Base-by-base conservation (phyloP, 2,888 invertebrate species). In the Pseudococcus longispinus region DNA sequence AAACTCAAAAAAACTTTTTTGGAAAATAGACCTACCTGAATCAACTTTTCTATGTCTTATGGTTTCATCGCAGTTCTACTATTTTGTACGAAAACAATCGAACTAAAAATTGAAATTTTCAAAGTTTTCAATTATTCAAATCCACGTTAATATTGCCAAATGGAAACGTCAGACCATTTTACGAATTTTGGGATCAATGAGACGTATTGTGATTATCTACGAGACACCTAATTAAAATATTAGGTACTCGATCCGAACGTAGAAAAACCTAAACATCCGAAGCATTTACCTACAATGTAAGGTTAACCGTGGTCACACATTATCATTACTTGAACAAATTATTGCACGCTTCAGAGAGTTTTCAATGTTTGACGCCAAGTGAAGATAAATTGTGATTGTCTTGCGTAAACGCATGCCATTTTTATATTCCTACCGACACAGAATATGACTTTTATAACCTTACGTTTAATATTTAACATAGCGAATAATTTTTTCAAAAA, bases 331-430 rank as follows among this genome's bases (percentile, higher is more conserved):
- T 11, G 77, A 42, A 80, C 42, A 80, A 80, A 80, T 80, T 80
- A 42, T 80, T 5, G 42, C 77, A 80, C 42, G 77, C 42, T 80
- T 80, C 37, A 29, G 37, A 2, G 77, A 80, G 37, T 80, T 80
- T 80, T 80, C 77, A 80, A 74, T 80, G 77, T 80, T 80, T 80
- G 77, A 80, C 77, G 42, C 77, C 77, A 29, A 29, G 37, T 80
- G 77, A 42, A 80, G 77, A 80, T 80, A 42, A 80, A 80, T 20
- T 37, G 77, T n/a, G 37, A 80, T n/a, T 80, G 20, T 42, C 42
- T 80, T 80, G 23, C 77, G 77, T 80, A 80, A 80, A 80, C 15
- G 77, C 42, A 18, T 15, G 77, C 20, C 32, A 20, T 80, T 15
- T 80, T 42, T 26, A 26, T 32, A n/a, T n/a, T 74, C n/a, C n/a